phyloP scores from a whole-genome alignment of 2,797 vertebrate species.

The Hoplostethus atlanticus region DNA sequence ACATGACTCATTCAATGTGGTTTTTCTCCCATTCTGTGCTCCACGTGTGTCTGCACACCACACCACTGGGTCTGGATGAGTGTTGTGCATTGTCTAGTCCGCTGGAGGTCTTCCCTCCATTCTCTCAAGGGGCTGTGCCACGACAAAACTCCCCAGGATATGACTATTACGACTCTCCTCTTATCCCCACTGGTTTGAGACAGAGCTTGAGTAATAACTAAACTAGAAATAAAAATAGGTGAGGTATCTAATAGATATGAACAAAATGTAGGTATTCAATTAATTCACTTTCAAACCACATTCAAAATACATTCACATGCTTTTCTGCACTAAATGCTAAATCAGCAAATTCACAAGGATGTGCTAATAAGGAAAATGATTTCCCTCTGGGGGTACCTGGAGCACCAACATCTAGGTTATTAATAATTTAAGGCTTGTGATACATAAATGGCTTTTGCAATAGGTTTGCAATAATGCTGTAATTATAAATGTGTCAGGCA shows the following conservation, averaged over 20 bases:
- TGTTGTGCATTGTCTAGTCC: neutral
- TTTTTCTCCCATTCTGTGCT: slow-evolving; percentile 6
- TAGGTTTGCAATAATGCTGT: neutral
- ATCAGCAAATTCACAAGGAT: neutral
- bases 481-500: too few relatives aligned
- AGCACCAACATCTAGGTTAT: neutral
- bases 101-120: slow-evolving; percentile 21
- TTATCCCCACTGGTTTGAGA: neutral
- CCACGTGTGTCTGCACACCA: slow-evolving; percentile 1
- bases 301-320: neutral
- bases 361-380: neutral
- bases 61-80: neutral
- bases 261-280: too few relatives aligned
- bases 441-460: neutral
- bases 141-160: slow-evolving; percentile 31
- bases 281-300: neutral
- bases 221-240: neutral
- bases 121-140: slow-evolving; percentile 13
- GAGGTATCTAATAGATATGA: too few relatives aligned
- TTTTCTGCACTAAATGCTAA: slow-evolving; percentile 4
- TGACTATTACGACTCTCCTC: slow-evolving; percentile 5
- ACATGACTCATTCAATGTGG: slow-evolving; percentile 23
- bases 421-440: neutral
- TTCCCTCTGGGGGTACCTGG: neutral
- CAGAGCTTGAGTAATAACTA: neutral